These are phyloP conservation scores for Lordiphosa clarofinis DNA, from an alignment of 1,140 invertebrate genomes.

Conservation along the genomic window DNA sequence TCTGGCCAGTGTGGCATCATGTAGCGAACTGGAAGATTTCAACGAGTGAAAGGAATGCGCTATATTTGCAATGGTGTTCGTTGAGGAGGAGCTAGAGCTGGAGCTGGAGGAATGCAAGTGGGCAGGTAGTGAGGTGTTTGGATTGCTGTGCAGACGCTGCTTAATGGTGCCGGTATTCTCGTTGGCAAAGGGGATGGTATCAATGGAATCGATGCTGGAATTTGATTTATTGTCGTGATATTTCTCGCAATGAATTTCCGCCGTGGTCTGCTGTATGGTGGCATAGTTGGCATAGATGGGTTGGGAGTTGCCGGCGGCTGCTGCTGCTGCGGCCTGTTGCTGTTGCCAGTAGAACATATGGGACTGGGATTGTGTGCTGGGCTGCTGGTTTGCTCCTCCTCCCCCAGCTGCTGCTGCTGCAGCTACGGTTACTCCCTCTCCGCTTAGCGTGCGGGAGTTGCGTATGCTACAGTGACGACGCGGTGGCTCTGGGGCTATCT, in stretches of 20 bases:
- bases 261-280: constrained; percentile 82
- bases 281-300: constrained; percentile 81
- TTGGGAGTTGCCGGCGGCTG: constrained; percentile 59
- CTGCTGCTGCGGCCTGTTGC: constrained; percentile 32
- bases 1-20: constrained; percentile 68
- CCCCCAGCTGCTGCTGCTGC: constrained; percentile 11
- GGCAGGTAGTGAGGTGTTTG: constrained; percentile 37
- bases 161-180: constrained; percentile 99
- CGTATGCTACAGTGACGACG: constrained; percentile 85
- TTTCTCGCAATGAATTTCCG: constrained; percentile 83
- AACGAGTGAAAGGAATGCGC: constrained; percentile 78
- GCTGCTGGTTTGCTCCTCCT: neutral
- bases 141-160: constrained; percentile 78
- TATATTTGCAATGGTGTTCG: constrained; percentile 78
- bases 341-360: constrained; percentile 70
- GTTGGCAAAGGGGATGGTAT: constrained; percentile 98
- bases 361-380: constrained; percentile 21
- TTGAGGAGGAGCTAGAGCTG: constrained; percentile 78
- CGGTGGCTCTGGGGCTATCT: constrained; percentile 92
- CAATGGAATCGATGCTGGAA: constrained; percentile 94
- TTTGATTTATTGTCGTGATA: constrained; percentile 85
- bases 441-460: constrained; percentile 68
- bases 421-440: constrained; percentile 27
- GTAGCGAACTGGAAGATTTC: constrained; percentile 76
- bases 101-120: constrained; percentile 76